These are phyloP conservation scores for Herpailurus yagouaroundi DNA, from an alignment of 2,113 vertebrate species.

Conservation along the genomic window DNA sequence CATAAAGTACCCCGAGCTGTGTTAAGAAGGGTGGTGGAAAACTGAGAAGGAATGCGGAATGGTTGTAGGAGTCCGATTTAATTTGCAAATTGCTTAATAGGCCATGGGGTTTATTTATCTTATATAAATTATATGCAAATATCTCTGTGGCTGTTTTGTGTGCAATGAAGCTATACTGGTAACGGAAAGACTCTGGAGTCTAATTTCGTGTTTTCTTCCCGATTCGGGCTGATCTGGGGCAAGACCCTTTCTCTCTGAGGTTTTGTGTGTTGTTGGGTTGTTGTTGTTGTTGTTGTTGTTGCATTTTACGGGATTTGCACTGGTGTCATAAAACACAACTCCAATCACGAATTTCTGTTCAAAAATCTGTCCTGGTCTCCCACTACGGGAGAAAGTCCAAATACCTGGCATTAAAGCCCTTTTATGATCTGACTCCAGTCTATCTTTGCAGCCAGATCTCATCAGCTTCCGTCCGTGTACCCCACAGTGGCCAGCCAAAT, in stretches of 20 bases:
- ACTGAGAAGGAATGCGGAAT: conserved; percentile 39
- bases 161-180: conserved; percentile 18
- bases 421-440: conserved; percentile 69
- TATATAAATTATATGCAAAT: conserved; percentile 74
- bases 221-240: background rate
- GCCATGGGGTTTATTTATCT: conserved; percentile 56
- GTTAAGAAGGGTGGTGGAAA: conserved; percentile 50
- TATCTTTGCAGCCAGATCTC: conserved; percentile 52
- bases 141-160: conserved; percentile 32
- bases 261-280: background rate
- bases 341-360: conserved; percentile 49
- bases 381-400: conserved; percentile 57
- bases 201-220: conserved; percentile 55
- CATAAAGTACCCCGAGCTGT: conserved; percentile 29
- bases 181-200: conserved; percentile 5
- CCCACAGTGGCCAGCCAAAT: conserved; percentile 56
- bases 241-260: conserved; percentile 26
- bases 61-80: conserved; percentile 46
- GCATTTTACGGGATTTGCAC: conserved; percentile 41
- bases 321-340: conserved; percentile 54
- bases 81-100: conserved; percentile 57
- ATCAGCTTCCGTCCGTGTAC: conserved; percentile 42
- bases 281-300: no score
- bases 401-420: conserved; percentile 53
- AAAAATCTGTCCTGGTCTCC: conserved; percentile 52